A percentile compares a stretch with the other conserved stretches of the same genome.
These are phyloP conservation scores for Phyllotreta striolata DNA, from an alignment of 2,888 invertebrate genomes.

Conservation along the genomic window DNA sequence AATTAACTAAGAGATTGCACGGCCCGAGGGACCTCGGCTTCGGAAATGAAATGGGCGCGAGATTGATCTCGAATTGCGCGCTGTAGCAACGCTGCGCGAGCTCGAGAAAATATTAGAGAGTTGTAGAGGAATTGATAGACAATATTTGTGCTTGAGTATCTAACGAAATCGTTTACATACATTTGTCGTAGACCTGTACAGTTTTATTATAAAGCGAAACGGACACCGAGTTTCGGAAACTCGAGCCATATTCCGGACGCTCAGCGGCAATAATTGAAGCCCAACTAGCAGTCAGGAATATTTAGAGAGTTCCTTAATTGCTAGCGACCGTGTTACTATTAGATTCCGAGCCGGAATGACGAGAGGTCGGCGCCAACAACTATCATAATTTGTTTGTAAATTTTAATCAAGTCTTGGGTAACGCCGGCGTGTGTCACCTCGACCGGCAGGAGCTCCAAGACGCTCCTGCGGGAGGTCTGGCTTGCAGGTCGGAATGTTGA, in stretches of 20 bases:
- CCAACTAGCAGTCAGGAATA: not conserved
- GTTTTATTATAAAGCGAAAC: too few relatives aligned
- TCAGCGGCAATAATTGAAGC: too few relatives aligned
- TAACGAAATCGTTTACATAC: too few relatives aligned
- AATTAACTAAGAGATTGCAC: too few relatives aligned
- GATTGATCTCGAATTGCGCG: too few relatives aligned
- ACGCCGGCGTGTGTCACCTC: slow-evolving; percentile 32
- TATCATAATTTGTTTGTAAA: slow-evolving; percentile 38
- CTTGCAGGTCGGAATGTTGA: slow-evolving; percentile 9
- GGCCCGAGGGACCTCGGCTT: too few relatives aligned
- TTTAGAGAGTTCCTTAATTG: not conserved
- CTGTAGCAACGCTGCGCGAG: too few relatives aligned
- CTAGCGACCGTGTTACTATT: slow-evolving; percentile 5
- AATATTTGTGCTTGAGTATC: too few relatives aligned
- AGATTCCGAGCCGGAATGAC: slow-evolving; percentile 17
- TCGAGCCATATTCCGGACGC: not conserved
- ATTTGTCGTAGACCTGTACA: too few relatives aligned
- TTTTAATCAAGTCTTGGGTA: slow-evolving; percentile 37
- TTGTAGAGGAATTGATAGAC: too few relatives aligned
- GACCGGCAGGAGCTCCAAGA: slow-evolving; percentile 25
- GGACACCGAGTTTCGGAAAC: not conserved
- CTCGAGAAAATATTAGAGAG: too few relatives aligned
- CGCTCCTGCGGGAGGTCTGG: slow-evolving; percentile 6
- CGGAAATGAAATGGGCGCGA: too few relatives aligned
- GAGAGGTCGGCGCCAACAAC: slow-evolving; percentile 22